Conservation (phyloP, 2,888 invertebrate species). For the Ennomos fuscantarius region DNA sequence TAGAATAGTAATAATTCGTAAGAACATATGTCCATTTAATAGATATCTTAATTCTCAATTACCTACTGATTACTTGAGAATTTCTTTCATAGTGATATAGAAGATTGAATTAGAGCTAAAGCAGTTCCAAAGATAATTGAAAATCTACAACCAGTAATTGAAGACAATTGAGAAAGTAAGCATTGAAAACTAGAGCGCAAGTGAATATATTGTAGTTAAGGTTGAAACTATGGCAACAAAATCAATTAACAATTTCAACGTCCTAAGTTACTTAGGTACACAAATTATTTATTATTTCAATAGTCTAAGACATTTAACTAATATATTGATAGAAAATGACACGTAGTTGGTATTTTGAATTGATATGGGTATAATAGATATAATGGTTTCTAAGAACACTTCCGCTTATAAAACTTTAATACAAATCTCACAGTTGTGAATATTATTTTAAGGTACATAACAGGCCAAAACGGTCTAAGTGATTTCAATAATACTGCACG, state of each 20-base stretch:
- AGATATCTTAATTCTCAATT: no score
- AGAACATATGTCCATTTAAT: neutral
- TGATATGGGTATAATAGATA: slow-evolving; percentile 71
- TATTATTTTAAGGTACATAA: slow-evolving; percentile 51
- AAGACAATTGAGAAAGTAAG: slow-evolving; percentile 52
- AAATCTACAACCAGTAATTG: neutral
- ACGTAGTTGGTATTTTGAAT: slow-evolving; percentile 43
- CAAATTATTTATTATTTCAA: slow-evolving; percentile 53
- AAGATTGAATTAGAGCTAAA: slow-evolving; percentile 5
- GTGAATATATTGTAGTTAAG: slow-evolving; percentile 17
- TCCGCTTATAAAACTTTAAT: slow-evolving; percentile 35
- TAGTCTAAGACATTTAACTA: slow-evolving; percentile 52
- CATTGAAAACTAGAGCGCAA: slow-evolving; percentile 42
- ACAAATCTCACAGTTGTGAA: slow-evolving; percentile 26
- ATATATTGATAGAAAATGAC: slow-evolving; percentile 45
- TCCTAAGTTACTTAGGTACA: slow-evolving; percentile 56
- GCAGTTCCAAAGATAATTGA: neutral
- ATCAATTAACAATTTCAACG: slow-evolving; percentile 50
- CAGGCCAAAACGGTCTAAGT: slow-evolving; percentile 58
- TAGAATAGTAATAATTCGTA: neutral
- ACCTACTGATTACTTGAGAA: neutral
- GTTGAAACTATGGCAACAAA: slow-evolving; percentile 37
- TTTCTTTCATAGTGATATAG: neutral
- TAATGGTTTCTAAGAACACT: slow-evolving; percentile 69
- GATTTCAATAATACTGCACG: slow-evolving; percentile 60